These are phyloP conservation scores for Mesembrinibis cayennensis DNA, from an alignment of 2,113 vertebrate species.

Conservation along the genomic window DNA sequence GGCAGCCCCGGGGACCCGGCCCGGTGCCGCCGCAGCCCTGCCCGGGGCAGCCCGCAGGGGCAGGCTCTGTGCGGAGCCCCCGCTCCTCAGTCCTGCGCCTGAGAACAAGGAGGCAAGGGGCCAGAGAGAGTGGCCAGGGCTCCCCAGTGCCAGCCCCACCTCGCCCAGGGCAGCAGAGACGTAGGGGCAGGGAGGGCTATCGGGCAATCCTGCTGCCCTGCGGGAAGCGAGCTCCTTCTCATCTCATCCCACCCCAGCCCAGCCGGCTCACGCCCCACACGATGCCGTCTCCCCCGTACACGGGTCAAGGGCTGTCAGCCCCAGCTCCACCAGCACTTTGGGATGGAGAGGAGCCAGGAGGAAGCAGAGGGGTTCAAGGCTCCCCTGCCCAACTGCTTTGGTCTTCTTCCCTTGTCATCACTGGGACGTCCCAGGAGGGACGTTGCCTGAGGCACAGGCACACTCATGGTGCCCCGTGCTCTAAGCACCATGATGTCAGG, in stretches of 20 bases:
- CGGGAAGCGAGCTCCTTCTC: background rate
- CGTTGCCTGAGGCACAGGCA: background rate
- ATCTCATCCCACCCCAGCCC: background rate
- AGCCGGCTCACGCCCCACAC: background rate
- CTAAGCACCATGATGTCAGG: background rate
- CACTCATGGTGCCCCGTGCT: background rate
- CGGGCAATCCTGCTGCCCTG: background rate
- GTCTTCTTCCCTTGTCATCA: background rate
- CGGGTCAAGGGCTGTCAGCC: background rate
- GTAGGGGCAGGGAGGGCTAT: background rate
- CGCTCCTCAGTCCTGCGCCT: background rate
- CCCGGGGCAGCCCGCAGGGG: background rate
- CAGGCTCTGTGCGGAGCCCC: background rate
- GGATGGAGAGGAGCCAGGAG: background rate
- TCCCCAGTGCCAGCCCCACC: background rate
- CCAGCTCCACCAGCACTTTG: background rate
- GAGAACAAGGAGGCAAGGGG: background rate
- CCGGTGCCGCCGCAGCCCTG: background rate
- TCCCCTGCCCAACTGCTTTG: background rate
- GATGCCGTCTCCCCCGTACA: fast-evolving
- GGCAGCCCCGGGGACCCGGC: background rate
- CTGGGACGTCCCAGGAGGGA: background rate
- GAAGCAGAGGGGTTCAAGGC: background rate
- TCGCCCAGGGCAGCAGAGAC: background rate
- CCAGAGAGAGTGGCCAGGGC: no score